phyloP scores from a whole-genome alignment of 2,888 invertebrate genomes.

The Yponomeuta sedellus region DNA sequence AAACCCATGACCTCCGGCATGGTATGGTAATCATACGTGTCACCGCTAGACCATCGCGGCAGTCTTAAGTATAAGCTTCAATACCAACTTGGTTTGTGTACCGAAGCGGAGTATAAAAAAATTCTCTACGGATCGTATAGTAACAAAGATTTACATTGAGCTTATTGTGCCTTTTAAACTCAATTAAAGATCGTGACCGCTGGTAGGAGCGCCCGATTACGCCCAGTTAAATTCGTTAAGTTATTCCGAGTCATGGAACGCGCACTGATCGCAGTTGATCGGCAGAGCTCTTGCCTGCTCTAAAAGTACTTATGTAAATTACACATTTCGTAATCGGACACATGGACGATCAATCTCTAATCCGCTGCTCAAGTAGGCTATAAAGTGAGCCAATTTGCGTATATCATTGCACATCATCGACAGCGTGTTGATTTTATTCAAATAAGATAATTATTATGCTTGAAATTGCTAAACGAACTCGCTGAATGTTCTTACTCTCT shows the following conservation, averaged over 20 bases:
- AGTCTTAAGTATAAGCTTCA: no score
- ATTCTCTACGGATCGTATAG: no score
- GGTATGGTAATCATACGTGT: no score
- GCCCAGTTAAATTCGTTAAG: neutral
- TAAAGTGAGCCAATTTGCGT: neutral
- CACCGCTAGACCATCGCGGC: no score
- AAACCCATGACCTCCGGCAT: no score
- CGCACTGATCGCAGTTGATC: neutral
- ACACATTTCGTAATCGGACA: neutral
- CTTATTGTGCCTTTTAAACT: neutral
- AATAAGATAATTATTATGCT: neutral
- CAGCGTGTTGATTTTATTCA: neutral
- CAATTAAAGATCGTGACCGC: conserved; percentile 10
- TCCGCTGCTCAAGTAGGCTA: neutral
- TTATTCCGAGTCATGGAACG: conserved; percentile 8
- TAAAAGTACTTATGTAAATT: neutral
- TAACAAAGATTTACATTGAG: conserved; percentile 25
- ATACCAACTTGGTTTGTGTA: no score
- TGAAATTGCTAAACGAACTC: neutral
- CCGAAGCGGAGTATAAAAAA: no score
- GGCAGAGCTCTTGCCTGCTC: neutral
- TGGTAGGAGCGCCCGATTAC: conserved; percentile 6
- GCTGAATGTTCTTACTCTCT: neutral
- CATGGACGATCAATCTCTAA: neutral
- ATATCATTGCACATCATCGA: neutral